Conservation (phyloP, 2,797 vertebrate species). For the Knipowitschia caucasica region DNA sequence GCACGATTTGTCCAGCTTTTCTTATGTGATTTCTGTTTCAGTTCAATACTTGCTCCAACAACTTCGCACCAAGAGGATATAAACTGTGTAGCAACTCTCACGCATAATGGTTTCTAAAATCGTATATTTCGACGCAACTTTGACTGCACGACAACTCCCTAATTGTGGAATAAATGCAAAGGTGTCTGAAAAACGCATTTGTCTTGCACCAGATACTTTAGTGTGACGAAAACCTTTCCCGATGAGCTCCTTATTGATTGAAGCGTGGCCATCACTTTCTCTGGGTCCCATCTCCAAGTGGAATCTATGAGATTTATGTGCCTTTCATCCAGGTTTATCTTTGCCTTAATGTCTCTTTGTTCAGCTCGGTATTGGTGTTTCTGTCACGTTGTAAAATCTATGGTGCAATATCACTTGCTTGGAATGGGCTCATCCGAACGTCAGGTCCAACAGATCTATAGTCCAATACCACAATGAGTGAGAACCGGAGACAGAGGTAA, state of each 20-base stretch:
- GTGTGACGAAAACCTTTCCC: constrained; percentile 53
- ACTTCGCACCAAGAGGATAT: not conserved
- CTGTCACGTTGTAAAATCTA: constrained; percentile 74
- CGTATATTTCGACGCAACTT: not conserved
- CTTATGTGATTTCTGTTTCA: too few species aligned
- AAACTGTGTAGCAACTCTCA: not conserved
- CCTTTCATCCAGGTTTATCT: constrained; percentile 69
- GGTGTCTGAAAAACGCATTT: constrained; percentile 29
- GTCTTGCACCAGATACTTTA: constrained; percentile 32
- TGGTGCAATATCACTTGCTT: constrained; percentile 71
- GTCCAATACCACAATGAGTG: constrained; percentile 54
- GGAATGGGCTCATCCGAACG: constrained; percentile 69
- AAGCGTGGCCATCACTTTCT: constrained; percentile 54
- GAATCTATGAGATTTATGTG: constrained; percentile 58
- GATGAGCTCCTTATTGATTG: constrained; percentile 70
- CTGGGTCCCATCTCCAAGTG: constrained; percentile 56
- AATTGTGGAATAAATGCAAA: constrained; percentile 38
- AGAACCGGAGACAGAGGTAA: constrained; percentile 40
- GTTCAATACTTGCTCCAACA: too few species aligned
- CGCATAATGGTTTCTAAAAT: not conserved
- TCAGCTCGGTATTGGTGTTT: constrained; percentile 73
- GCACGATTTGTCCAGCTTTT: too few species aligned
- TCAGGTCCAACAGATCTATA: constrained; percentile 67
- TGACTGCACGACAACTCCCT: not conserved
- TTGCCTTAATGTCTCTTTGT: constrained; percentile 74